Evolutionary conservation across 2,113 vertebrate genomes (phyloP), one percentile per base, ranked within the genome.

Genomic region (Corythornis madagascariensis): DNA sequence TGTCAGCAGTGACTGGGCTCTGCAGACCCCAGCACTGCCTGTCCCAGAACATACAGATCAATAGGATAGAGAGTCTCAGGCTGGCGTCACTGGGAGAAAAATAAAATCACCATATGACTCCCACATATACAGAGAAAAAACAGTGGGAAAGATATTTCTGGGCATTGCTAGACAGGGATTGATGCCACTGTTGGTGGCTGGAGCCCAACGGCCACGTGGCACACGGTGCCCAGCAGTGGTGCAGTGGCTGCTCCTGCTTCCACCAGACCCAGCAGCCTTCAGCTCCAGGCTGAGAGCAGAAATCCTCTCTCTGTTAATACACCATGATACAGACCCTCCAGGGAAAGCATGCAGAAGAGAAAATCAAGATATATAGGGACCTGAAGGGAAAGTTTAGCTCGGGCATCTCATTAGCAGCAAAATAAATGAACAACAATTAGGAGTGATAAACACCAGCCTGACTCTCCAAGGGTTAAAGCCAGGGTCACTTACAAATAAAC

Each of bases 381-480:
- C 45, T 60, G 63, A 2, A 0, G 1, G 5, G n/a, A 83, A 19
- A 1, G 0, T 38, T 59, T 5, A 77, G 47, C 18, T 48, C 42
- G 18, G 16, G 22, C 18, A 69, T 43, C 48, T 35, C 53, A 13
- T 43, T 22, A 55, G 33, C 1, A n/a, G 6, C 20, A n/a, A 75
- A 25, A 65, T 48, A 65, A 61, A 42, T 8, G 31, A 83, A 38
- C 28, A 90, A 72, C 25, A 65, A 9, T 38, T 11, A 47, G 16
- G 13, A 29, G 7, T 5, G 47, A 65, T 16, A 64, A 86, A 53
- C 56, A 83, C 16, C 56, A 77, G 84, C 16, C 5, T 55, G 59
- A 24, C 13, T 33, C 38, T 66, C 63, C 8, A 4, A 50, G 42
- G 13, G 24, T 6, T 33, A 66, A 87, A 75, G 9, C 43, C 53